A percentile compares a stretch with the other conserved stretches of the same genome.
Conservation (phyloP, 2,888 invertebrate genomes). For the Drosophila nigricruria region DNA sequence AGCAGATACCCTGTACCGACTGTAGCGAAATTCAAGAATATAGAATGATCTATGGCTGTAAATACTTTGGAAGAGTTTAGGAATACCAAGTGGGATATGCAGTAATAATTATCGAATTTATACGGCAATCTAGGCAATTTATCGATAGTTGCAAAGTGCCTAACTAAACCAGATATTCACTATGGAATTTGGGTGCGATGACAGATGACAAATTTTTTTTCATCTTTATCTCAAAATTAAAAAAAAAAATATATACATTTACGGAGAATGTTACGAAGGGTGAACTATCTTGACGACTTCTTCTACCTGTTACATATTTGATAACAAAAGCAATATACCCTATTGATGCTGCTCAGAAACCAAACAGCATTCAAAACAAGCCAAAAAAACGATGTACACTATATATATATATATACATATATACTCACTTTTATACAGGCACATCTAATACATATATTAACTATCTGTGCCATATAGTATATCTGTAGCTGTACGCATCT, state of each 20-base stretch:
- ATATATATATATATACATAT: conserved; percentile 12
- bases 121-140: fast-evolving
- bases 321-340: not conserved
- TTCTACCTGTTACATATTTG: not conserved
- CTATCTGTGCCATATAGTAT: conserved; percentile 22
- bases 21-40: no score
- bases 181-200: no score
- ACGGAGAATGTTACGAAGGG: no score
- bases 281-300: no score
- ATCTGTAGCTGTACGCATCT: conserved; percentile 23
- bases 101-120: no score
- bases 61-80: not conserved
- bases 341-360: not conserved
- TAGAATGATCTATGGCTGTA: no score
- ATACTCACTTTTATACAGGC: conserved; percentile 3
- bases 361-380: conserved; percentile 24
- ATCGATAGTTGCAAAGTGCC: no score
- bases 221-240: no score
- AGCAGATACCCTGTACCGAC: not conserved
- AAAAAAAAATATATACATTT: no score
- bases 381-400: conserved; percentile 28
- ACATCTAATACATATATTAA: conserved; percentile 19
- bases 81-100: no score
- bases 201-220: no score
- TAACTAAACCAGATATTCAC: no score